phyloP scores from a whole-genome alignment of 2,113 vertebrate species.

The Ictalurus furcatus region DNA sequence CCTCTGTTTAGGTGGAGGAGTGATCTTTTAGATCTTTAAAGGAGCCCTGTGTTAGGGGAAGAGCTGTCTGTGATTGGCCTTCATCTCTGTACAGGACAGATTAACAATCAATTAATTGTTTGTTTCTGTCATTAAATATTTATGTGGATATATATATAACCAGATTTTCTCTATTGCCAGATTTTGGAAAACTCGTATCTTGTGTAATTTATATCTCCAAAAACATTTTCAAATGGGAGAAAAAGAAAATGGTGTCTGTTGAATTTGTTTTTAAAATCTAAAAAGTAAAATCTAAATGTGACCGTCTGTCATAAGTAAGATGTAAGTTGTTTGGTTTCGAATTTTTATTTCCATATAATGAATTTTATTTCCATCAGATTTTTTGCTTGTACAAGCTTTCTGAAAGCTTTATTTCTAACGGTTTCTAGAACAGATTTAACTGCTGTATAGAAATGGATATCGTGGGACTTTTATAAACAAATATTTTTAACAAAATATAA shows the following conservation, averaged over 20 bases:
- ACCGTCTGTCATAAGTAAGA: not conserved
- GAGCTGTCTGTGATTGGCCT: slow-evolving; percentile 63
- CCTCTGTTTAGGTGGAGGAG: slow-evolving; percentile 35
- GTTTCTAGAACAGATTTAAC: not conserved
- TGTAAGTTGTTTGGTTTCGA: not conserved
- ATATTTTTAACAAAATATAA: not conserved
- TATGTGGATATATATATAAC: slow-evolving; percentile 58
- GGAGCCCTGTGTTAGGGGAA: slow-evolving; percentile 62
- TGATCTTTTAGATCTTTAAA: slow-evolving; percentile 63
- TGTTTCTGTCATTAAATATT: slow-evolving; percentile 61
- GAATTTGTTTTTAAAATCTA: slow-evolving; percentile 8
- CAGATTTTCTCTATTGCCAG: slow-evolving; percentile 39
- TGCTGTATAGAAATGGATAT: not conserved
- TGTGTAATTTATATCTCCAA: slow-evolving; percentile 57
- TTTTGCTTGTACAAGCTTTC: not conserved
- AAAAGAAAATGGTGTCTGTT: slow-evolving; percentile 13
- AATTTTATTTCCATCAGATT: not conserved
- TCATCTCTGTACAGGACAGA: slow-evolving; percentile 64
- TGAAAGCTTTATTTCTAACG: not conserved
- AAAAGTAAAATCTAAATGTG: not conserved
- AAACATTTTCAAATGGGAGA: slow-evolving; percentile 8
- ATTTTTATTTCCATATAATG: not conserved
- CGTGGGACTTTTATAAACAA: too few species aligned
- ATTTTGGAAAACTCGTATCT: slow-evolving; percentile 51
- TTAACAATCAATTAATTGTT: slow-evolving; percentile 43